A percentile compares a stretch with the other conserved stretches of the same genome.
Conservation (phyloP, 2,797 vertebrate species). For the Todus mexicanus region DNA sequence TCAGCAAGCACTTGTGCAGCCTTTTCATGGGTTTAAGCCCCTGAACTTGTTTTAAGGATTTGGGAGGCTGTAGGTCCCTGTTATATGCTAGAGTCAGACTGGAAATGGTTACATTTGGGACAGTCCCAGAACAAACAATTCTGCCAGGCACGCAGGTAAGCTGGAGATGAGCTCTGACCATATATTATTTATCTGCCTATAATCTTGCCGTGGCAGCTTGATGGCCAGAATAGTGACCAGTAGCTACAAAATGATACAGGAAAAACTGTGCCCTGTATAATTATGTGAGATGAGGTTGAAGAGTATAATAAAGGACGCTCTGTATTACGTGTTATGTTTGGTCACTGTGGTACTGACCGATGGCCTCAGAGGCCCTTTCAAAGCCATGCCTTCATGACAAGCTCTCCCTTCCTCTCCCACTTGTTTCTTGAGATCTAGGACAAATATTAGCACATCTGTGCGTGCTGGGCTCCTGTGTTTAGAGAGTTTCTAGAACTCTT, state of each 20-base stretch:
- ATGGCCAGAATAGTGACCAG: neutral
- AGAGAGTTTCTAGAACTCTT: neutral
- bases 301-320: neutral
- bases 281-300: neutral
- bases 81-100: neutral
- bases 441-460: constrained; percentile 14
- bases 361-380: neutral
- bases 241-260: neutral
- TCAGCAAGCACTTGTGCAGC: neutral
- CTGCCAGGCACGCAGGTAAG: rapidly evolving
- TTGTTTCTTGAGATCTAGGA: neutral
- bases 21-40: neutral
- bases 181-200: neutral
- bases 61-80: neutral
- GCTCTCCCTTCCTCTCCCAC: neutral
- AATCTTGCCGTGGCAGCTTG: neutral
- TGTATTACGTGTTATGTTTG: rapidly evolving
- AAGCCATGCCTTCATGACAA: neutral
- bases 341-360: rapidly evolving
- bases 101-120: neutral
- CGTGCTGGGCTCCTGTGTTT: neutral
- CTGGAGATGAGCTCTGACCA: neutral
- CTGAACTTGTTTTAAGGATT: neutral
- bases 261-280: neutral
- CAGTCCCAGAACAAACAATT: neutral